Evolutionary conservation across 1,140 invertebrate genomes (phyloP).

Genomic region (Drosophila pruinosa): DNA sequence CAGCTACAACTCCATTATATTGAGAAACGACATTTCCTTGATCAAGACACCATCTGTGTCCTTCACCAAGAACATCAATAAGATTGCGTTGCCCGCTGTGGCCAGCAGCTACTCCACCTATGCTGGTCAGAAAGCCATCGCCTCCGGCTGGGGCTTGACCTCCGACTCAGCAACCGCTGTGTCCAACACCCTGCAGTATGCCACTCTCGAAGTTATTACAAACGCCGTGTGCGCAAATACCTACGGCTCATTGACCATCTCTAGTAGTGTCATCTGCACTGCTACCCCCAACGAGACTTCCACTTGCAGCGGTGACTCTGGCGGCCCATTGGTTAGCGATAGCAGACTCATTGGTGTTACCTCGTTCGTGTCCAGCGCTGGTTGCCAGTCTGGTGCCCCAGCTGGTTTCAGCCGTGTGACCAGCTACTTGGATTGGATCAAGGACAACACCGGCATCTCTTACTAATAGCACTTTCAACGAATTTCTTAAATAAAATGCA

Average conservation of each 20-base stretch:
- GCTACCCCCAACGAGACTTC: conserved; percentile 55
- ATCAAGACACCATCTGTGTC: conserved; percentile 32
- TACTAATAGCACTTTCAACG: conserved; percentile 26
- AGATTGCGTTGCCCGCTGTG: conserved; percentile 35
- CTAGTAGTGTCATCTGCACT: neutral
- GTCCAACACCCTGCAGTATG: conserved; percentile 39
- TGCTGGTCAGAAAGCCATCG: conserved; percentile 37
- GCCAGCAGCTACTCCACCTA: conserved; percentile 56
- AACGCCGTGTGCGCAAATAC: conserved; percentile 17
- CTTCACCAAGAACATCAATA: conserved; percentile 31
- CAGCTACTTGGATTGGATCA: conserved; percentile 84
- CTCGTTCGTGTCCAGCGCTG: conserved; percentile 69
- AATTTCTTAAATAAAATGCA: conserved; percentile 22
- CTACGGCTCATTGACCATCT: conserved; percentile 40
- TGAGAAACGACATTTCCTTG: conserved; percentile 64
- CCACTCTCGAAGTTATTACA: conserved; percentile 5
- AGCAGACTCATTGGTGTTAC: conserved; percentile 84
- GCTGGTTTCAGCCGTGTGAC: conserved; percentile 84
- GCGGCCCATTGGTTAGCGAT: conserved; percentile 83
- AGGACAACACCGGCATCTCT: conserved; percentile 35
- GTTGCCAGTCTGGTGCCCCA: conserved; percentile 82
- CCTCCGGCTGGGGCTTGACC: conserved; percentile 63
- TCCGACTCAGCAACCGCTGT: conserved; percentile 51
- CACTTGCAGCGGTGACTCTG: conserved; percentile 84
- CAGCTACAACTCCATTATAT: conserved; percentile 47